Evolutionary conservation across 2,888 invertebrate species (phyloP).

Genomic region (Spialia ferax): DNA sequence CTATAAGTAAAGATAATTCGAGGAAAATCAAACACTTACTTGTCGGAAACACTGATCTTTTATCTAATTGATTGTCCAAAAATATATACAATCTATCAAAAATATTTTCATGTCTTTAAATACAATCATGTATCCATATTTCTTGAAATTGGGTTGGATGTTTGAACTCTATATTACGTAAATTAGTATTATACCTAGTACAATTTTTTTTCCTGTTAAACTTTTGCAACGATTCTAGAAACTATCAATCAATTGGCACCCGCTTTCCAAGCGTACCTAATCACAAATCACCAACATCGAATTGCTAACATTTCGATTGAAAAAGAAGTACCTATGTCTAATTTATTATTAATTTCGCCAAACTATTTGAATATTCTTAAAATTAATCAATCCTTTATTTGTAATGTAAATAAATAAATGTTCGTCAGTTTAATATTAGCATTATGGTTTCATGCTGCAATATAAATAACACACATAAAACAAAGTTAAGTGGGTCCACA

Average conservation of each 20-base stretch:
- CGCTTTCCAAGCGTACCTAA: no score
- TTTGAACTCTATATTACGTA: no score
- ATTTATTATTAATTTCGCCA: no score
- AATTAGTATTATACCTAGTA: no score
- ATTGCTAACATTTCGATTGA: no score
- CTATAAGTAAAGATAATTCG: conserved; percentile 13
- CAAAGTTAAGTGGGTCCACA: background rate
- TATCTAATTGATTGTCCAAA: no score
- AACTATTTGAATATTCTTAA: background rate
- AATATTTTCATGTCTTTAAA: background rate
- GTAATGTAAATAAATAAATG: background rate
- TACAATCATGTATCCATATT: no score
- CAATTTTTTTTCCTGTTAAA: background rate
- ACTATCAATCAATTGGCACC: background rate
- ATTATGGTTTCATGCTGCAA: background rate
- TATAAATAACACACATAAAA: conserved; percentile 1
- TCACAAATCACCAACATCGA: no score
- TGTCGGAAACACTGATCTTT: background rate
- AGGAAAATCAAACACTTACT: conserved; percentile 11
- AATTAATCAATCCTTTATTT: background rate
- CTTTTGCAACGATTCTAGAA: background rate
- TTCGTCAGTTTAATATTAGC: background rate
- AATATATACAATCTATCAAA: background rate
- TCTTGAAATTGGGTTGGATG: no score
- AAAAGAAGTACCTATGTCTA: no score